Percentiles rank a stretch among this genome's conserved stretches.
Evolutionary conservation across 2,888 invertebrate species (phyloP).

Genomic region (Eledona agricola): DNA sequence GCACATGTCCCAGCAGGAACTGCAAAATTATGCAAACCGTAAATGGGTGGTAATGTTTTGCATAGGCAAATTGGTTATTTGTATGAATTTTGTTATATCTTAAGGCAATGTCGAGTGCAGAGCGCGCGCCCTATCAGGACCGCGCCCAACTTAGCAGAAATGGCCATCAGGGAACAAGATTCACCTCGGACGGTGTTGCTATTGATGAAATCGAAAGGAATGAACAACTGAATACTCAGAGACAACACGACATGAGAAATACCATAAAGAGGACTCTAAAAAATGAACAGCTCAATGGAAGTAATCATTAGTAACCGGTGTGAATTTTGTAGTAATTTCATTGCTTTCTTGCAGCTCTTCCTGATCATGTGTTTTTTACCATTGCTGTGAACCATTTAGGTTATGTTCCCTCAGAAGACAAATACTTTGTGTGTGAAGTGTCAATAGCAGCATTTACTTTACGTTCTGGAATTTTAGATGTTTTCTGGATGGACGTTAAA

Average conservation of each 20-base stretch:
- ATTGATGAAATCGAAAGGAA: conserved; percentile 41
- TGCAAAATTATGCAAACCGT: conserved; percentile 15
- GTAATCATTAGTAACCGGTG: not conserved
- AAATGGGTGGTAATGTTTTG: conserved; percentile 24
- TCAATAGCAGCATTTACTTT: conserved; percentile 46
- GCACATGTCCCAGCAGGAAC: conserved; percentile 38
- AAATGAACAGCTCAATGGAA: not conserved
- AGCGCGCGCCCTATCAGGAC: conserved; percentile 14
- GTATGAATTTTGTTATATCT: not conserved
- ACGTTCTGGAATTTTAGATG: conserved; percentile 48
- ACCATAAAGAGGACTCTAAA: conserved; percentile 6
- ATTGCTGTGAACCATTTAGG: conserved; percentile 51
- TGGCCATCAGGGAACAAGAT: not conserved
- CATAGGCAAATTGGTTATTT: conserved; percentile 1
- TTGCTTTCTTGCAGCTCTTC: conserved; percentile 10
- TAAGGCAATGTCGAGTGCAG: conserved; percentile 13
- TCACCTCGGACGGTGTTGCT: conserved; percentile 21
- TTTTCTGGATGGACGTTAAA: conserved; percentile 46
- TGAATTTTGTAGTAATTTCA: too few species aligned
- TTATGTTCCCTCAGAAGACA: conserved; percentile 27
- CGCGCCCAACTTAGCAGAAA: conserved; percentile 5
- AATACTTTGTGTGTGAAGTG: conserved; percentile 38
- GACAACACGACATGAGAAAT: conserved; percentile 43
- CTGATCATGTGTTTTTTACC: conserved; percentile 45
- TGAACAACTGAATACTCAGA: conserved; percentile 35